Percentiles rank a stretch among this genome's conserved stretches.
phyloP scores from a whole-genome alignment of 2,113 vertebrate species.

The Fregata magnificens region DNA sequence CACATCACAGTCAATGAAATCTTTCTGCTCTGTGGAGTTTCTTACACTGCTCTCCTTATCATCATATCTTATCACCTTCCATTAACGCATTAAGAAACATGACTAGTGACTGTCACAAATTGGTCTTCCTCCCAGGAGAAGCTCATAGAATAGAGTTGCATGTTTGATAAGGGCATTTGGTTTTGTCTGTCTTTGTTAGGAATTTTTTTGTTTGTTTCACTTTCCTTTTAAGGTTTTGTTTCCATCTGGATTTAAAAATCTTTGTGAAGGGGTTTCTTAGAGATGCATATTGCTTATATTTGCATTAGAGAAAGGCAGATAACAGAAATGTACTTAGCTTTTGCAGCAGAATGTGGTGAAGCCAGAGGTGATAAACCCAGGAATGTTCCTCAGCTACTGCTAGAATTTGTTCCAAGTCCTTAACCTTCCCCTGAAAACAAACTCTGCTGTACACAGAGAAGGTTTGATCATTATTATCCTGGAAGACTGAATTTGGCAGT shows the following conservation, averaged over 20 bases:
- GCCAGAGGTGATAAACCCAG: not conserved
- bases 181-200: not conserved
- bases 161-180: not conserved
- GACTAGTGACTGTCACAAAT: conserved; percentile 10
- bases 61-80: conserved; percentile 21
- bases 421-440: not conserved
- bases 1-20: conserved; percentile 30
- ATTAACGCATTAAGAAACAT: conserved; percentile 7
- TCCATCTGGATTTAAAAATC: not conserved
- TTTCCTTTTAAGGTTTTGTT: not conserved
- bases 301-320: not conserved
- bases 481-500: not conserved
- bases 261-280: not conserved
- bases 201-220: not conserved
- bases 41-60: not conserved
- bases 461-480: not conserved
- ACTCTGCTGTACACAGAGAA: not conserved
- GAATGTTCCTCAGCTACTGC: not conserved
- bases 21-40: not conserved
- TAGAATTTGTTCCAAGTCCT: not conserved
- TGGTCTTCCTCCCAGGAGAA: not conserved
- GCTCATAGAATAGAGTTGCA: not conserved
- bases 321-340: not conserved
- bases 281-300: not conserved
- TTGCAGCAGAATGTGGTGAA: not conserved